These are phyloP conservation scores for Amblyornis subalaris DNA, from an alignment of 2,113 vertebrate genomes.

Conservation along the genomic window DNA sequence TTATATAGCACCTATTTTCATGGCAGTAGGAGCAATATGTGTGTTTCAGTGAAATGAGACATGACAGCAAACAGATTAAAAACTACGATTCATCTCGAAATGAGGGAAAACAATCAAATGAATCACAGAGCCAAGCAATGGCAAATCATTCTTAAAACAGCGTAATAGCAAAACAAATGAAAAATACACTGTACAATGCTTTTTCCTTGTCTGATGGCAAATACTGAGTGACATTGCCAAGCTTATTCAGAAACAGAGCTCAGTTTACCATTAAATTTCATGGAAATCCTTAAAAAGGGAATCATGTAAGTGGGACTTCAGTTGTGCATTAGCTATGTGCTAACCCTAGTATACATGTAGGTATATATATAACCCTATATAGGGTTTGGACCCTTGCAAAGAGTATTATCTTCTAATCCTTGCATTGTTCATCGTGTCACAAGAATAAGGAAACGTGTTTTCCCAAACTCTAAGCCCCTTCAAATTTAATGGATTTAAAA, in stretches of 20 bases:
- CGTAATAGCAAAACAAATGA: conserved; percentile 48
- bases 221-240: background rate
- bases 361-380: no score
- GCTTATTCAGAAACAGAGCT: background rate
- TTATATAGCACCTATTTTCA: conserved; percentile 42
- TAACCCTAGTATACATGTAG: background rate
- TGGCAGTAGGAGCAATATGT: conserved; percentile 46
- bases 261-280: background rate
- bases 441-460: conserved; percentile 7
- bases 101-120: conserved; percentile 37
- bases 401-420: background rate
- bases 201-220: conserved; percentile 10
- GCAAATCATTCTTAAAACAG: conserved; percentile 56
- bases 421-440: background rate
- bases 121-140: conserved; percentile 37
- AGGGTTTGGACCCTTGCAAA: background rate
- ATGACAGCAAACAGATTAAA: conserved; percentile 56
- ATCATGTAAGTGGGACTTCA: background rate
- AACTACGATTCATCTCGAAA: conserved; percentile 51
- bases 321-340: background rate
- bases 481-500: conserved; percentile 15
- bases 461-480: conserved; percentile 40
- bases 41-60: conserved; percentile 48
- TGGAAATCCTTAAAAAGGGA: background rate
- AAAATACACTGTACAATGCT: conserved; percentile 2